Base-by-base conservation (phyloP, 2,888 invertebrate species). In the Andrena marginata region DNA sequence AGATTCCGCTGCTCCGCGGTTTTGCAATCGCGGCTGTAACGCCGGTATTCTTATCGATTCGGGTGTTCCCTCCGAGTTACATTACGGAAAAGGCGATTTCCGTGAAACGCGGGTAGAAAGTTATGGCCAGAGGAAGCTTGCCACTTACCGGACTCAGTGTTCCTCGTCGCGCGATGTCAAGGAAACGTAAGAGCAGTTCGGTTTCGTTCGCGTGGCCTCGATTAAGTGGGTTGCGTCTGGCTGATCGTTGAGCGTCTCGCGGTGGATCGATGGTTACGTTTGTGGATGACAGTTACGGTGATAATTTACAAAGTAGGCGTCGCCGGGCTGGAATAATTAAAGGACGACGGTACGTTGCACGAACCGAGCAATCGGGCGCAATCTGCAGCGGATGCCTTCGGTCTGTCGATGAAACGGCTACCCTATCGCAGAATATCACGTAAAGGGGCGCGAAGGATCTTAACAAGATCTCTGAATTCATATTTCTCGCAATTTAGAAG, bases 301-400 rank as follows among this genome's bases (percentile, higher is more conserved):
- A 78, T 86, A 84, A 84, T 86, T 86, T 79, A 77, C 64, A 77
- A 72, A 86, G 78, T 78, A 86, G 80, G 84, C 74, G 83, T 83
- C n/a, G 51, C 70, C 48, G 13, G 51, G 1, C 64, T 49, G 60
- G 78, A 78, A 84, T 87, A 85, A 87, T 87, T 85, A 77, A 60
- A 75, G 82, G 76, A 69, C 49, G 51, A 54, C 48, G 64, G 33
- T 29, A 20, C 3, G 33, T 64, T 31, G 64, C 77, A 26, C 16
- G 35, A 33, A 51, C 42, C 48, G 65, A 13, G 71, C 64, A 68
- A 80, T 74, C 69, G 56, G 73, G 67, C 23, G 74, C 73, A 64
- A 73, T 54, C 77, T 54, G 26, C n/a, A 26, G n/a, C 8, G n/a
- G 54, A 71, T 70, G 16, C 29, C 49, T 75, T 80, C 8, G 4